These are phyloP conservation scores for Nixonia krombeini DNA, from an alignment of 1,140 invertebrate genomes.

Conservation along the genomic window DNA sequence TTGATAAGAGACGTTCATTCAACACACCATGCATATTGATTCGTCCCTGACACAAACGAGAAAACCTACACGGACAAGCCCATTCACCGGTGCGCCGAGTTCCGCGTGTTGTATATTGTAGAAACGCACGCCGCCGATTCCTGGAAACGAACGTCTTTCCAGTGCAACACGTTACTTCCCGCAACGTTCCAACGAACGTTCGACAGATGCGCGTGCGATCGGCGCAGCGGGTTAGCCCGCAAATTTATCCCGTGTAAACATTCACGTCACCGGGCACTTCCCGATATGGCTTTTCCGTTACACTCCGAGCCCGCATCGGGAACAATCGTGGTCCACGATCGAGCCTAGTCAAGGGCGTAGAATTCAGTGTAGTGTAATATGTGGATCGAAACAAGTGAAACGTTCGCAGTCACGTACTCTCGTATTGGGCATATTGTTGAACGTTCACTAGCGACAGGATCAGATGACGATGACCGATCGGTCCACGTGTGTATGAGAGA, in stretches of 20 bases:
- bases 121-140: not conserved
- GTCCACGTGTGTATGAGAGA: not conserved
- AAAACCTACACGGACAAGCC: not conserved
- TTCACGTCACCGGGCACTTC: too few relatives aligned
- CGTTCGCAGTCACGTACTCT: slow-evolving; percentile 24
- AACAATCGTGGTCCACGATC: too few relatives aligned
- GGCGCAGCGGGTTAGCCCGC: too few relatives aligned
- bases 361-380: not conserved
- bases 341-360: too few relatives aligned
- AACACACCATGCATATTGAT: slow-evolving; percentile 11
- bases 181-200: too few relatives aligned
- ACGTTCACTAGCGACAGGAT: not conserved
- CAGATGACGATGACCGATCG: not conserved
- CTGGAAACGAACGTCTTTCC: not conserved
- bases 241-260: too few relatives aligned
- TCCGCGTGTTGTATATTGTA: too few relatives aligned
- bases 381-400: not conserved
- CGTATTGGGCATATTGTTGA: slow-evolving; percentile 35
- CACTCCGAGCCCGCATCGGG: too few relatives aligned
- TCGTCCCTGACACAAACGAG: slow-evolving; percentile 18
- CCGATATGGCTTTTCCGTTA: slow-evolving; percentile 3
- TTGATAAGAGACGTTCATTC: not conserved
- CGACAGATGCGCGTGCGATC: too few relatives aligned
- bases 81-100: slow-evolving; percentile 15
- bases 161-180: not conserved